These are phyloP conservation scores for Ectropis grisescens DNA, from an alignment of 1,140 invertebrate genomes.

Conservation along the genomic window DNA sequence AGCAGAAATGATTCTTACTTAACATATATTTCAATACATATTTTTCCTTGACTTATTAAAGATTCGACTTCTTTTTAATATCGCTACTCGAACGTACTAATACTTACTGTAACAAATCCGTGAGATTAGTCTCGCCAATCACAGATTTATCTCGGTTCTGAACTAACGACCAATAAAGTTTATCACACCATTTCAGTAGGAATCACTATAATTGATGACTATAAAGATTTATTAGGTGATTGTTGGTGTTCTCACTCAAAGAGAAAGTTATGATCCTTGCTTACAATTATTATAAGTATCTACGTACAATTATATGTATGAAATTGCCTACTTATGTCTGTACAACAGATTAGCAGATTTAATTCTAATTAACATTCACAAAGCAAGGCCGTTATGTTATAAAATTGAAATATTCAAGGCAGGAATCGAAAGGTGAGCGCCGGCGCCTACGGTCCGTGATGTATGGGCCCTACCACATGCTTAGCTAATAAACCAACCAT, in stretches of 20 bases:
- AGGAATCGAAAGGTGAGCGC: conserved; percentile 37
- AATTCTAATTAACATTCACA: too few species aligned
- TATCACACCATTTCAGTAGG: conserved; percentile 64
- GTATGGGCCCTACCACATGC: conserved; percentile 48
- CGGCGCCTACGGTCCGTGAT: conserved; percentile 49
- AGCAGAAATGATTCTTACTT: too few species aligned
- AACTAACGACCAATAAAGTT: conserved; percentile 58
- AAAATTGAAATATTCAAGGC: conserved; percentile 40
- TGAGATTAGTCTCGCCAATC: conserved; percentile 40
- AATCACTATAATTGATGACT: conserved; percentile 45
- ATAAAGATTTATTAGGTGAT: too few species aligned
- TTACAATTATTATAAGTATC: too few species aligned
- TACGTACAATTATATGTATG: too few species aligned
- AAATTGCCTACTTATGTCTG: too few species aligned
- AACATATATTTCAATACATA: too few species aligned
- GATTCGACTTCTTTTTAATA: conserved; percentile 57
- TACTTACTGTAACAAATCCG: conserved; percentile 38
- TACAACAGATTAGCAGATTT: too few species aligned
- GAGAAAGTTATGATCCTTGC: too few species aligned
- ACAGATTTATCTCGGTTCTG: conserved; percentile 42
- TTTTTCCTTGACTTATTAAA: conserved; percentile 17
- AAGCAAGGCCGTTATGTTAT: too few species aligned
- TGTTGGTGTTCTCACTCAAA: too few species aligned
- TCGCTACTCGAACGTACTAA: conserved; percentile 44
- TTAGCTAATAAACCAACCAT: conserved; percentile 56